Base-by-base conservation (phyloP, 2,888 invertebrate genomes). In the Drosophila niveifrons region DNA sequence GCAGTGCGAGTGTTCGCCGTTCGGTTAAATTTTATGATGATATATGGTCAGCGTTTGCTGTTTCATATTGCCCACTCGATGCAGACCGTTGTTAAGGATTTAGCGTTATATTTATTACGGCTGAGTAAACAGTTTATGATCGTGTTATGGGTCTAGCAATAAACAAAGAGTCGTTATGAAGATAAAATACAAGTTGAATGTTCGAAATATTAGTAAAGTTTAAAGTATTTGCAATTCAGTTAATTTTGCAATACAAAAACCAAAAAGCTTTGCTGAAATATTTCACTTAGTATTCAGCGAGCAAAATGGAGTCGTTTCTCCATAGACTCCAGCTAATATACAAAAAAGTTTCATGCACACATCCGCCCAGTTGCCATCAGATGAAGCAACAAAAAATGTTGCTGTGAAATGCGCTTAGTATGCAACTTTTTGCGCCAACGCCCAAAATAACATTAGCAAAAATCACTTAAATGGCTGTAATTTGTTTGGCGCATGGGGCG, bases 11-110 rank as follows among this genome's bases (percentile, higher is more conserved):
- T 1, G 41, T 29, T 52, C 77, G 28, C 57, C 63, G 66, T 64
- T 68, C 68, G 66, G 63, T 74, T 82, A 72, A 70, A 73, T 72
- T 78, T 78, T 85, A 83, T 85, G 71, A 83, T 83, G 83, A 83
- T 83, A 85, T 85, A 83, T 80, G 83, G 79, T 67, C 73, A 56
- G 59, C 39, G 36, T 47, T 64, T 61, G 57, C 66, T 34, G 61
- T 48, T 53, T 66, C 61, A 63, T 65, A 58, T 66, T 77, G 59
- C 69, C 62, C 63, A 63, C 43, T 57, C 55, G 53, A 44, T 17
- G 18, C 41, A 13, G 62, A 46, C 78, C 61, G 56, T 67, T 68
- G 65, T 63, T 68, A 70, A 66, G 72, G 85, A 75, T 72, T 88
- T 75, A 63, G 66, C 67, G 39, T 41, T 55, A 69, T 82, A 88